phyloP scores from a whole-genome alignment of 1,140 invertebrate genomes.

The Halesus radiatus region DNA sequence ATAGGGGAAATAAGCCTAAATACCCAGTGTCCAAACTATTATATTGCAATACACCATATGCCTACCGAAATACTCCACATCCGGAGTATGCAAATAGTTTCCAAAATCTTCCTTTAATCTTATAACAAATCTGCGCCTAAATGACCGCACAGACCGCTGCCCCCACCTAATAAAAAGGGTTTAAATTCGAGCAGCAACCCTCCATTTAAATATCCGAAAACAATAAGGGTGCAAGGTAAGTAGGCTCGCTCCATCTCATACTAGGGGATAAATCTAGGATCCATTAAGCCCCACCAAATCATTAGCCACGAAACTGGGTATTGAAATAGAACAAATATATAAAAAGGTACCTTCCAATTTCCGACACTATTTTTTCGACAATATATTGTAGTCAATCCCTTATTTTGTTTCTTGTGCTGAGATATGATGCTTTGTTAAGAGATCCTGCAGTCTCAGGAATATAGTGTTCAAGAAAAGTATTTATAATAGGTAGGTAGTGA shows the following conservation, averaged over 20 bases:
- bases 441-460: not conserved
- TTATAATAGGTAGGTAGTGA: not conserved
- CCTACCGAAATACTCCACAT: constrained; percentile 5
- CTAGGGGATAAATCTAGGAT: constrained; percentile 31
- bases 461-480: constrained; percentile 48
- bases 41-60: constrained; percentile 5
- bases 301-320: not conserved
- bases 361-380: not conserved
- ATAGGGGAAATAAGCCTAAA: not conserved
- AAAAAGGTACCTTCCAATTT: not conserved
- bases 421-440: not conserved
- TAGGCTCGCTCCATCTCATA: constrained; percentile 63
- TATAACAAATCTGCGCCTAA: constrained; percentile 72
- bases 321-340: not conserved
- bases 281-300: constrained; percentile 43
- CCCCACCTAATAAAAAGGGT: constrained; percentile 56
- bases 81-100: constrained; percentile 63
- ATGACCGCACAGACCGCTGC: constrained; percentile 65
- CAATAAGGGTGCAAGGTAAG: constrained; percentile 61
- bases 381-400: no score
- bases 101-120: constrained; percentile 73
- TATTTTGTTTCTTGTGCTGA: not conserved
- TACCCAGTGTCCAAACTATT: constrained; percentile 2
- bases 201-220: constrained; percentile 68
- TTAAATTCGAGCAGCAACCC: constrained; percentile 45